These are phyloP conservation scores for Pempheris klunzingeri DNA, from an alignment of 2,797 vertebrate genomes.

Conservation along the genomic window DNA sequence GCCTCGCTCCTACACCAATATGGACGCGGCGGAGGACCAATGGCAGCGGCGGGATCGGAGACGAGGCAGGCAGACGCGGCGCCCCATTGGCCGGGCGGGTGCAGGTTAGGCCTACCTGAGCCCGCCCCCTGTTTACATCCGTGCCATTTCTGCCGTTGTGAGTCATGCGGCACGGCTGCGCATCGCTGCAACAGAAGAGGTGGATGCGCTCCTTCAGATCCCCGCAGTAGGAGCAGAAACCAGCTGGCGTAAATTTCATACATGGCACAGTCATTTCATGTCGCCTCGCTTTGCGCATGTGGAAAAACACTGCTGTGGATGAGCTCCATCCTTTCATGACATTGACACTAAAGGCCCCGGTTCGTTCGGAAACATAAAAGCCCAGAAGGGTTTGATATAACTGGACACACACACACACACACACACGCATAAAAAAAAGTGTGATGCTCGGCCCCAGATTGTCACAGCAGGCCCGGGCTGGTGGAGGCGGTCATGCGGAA, in stretches of 20 bases:
- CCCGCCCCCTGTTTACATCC: conserved; percentile 85
- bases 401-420: no score
- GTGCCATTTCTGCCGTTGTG: conserved; percentile 70
- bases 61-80: conserved; percentile 14
- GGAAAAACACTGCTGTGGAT: neutral
- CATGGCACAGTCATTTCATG: conserved; percentile 17
- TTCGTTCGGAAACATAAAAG: neutral
- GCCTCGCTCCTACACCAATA: conserved; percentile 53
- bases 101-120: conserved; percentile 70
- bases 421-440: no score
- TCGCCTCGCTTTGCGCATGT: conserved; percentile 1
- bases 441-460: conserved; percentile 26
- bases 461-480: conserved; percentile 51
- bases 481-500: conserved; percentile 57
- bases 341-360: neutral
- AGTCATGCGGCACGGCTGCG: conserved; percentile 85
- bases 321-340: neutral
- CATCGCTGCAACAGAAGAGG: conserved; percentile 71
- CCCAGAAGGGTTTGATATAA: neutral
- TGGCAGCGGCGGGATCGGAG: conserved; percentile 28
- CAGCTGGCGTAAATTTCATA: conserved; percentile 49
- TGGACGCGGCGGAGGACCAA: conserved; percentile 68
- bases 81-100: conserved; percentile 59
- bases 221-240: conserved; percentile 62
- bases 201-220: conserved; percentile 59